Base-by-base conservation (phyloP, 1,140 invertebrate genomes). In the Eufriesea mexicana region DNA sequence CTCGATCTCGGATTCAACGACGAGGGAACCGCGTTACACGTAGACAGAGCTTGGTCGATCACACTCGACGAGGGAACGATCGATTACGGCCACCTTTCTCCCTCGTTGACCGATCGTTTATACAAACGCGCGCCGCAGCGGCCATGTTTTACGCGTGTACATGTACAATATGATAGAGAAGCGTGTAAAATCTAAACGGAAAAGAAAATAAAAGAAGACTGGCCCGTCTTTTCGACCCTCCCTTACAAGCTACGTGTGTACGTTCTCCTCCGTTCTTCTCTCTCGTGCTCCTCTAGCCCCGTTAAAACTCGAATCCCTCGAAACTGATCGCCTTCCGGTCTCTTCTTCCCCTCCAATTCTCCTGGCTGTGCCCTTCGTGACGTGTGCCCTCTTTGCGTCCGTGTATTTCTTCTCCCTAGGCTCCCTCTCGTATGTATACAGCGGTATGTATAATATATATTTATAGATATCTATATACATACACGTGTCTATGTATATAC, bases 141-240 rank as follows among this genome's bases (percentile, higher is more conserved):
- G 20, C 9, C 12, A 9, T 59, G 2, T 25, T 20, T 61, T 64
- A 2, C 14, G 35, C 12, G 54, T 73, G 14, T 16, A 28, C 55
- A 28, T 47, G 10, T 59, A 61, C 25, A 61, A 47, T 47, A 12
- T 25, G 14, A 42, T 62, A 28, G 7, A 76, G 73, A 62, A 57
- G 67, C 72, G 73, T 84, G 61, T 77, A 86, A 84, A 86, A 84
- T 83, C 75, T 83, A 80, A 72, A 35, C 79, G n/a, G 16, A 70
- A 49, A 62, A 84, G 20, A 81, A 68, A 47, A 64, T 23, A 82
- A 84, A 83, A 79, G 76, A 81, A 84, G 68, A 87, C 86, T 87
- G 86, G 86, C 86, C 86, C 86, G 78, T 87, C 75, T 74, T 64
- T 72, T 87, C 71, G 86, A 76, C 73, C 55, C 61, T 87, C 59